Conservation (phyloP, 2,797 vertebrate genomes). For the Lemur catta region DNA sequence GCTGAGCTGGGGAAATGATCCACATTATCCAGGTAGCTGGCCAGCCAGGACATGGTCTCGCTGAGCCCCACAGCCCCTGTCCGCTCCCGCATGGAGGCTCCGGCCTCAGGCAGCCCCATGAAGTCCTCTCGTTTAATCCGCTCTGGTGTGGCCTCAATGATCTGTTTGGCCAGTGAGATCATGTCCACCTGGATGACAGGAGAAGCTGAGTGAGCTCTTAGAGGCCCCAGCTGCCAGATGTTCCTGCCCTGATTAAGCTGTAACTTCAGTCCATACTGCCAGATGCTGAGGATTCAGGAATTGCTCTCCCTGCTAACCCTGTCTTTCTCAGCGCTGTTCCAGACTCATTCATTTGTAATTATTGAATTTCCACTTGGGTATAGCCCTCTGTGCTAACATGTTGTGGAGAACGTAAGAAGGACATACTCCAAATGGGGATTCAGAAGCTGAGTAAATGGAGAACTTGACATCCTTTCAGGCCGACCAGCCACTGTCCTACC, state of each 20-base stretch:
- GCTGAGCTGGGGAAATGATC: slow-evolving; percentile 85
- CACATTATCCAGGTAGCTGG: slow-evolving; percentile 91
- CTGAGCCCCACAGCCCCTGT: slow-evolving; percentile 85
- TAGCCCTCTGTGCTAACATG: not conserved
- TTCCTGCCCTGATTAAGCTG: not conserved
- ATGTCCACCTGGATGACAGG: slow-evolving; percentile 89
- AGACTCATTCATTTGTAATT: not conserved
- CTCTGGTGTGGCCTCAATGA: slow-evolving; percentile 93
- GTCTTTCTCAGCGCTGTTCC: not conserved
- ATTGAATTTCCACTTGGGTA: not conserved
- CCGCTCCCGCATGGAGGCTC: slow-evolving; percentile 84
- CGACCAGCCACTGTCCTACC: not conserved
- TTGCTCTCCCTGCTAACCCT: not conserved
- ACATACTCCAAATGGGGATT: not conserved
- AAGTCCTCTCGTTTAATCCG: slow-evolving; percentile 93
- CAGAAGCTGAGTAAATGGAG: not conserved
- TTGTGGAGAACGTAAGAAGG: not conserved
- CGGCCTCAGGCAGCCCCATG: slow-evolving; percentile 83
- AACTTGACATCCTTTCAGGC: not conserved
- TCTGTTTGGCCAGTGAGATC: slow-evolving; percentile 92
- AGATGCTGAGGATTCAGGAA: not conserved
- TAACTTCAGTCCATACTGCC: not conserved
- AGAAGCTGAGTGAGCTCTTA: not conserved
- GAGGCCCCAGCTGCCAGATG: not conserved
- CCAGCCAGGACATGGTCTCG: slow-evolving; percentile 90